Conservation (phyloP, 2,797 vertebrate genomes). For the Helostoma temminkii region DNA sequence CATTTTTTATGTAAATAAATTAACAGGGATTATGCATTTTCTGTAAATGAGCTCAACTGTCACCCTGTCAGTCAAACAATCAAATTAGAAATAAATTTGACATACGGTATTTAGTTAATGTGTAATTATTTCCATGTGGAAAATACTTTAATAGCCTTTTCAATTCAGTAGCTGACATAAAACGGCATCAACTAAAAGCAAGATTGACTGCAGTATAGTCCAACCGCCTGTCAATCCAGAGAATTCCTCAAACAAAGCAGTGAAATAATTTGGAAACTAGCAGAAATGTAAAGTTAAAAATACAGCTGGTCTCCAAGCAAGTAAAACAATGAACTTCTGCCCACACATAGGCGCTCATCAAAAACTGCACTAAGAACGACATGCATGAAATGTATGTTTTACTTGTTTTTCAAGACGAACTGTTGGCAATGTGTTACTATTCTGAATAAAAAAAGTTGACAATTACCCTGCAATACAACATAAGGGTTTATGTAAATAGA, state of each 20-base stretch:
- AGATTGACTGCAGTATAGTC: neutral
- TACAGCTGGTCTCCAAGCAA: neutral
- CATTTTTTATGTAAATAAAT: conserved; percentile 28
- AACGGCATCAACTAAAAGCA: neutral
- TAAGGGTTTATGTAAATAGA: neutral
- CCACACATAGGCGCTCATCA: too few species aligned
- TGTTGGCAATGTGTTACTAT: neutral
- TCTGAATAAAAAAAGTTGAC: neutral
- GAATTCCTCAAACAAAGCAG: neutral
- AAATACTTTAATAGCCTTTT: neutral
- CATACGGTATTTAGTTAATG: neutral
- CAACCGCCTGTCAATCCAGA: neutral
- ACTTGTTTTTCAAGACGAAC: too few species aligned
- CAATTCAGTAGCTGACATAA: neutral
- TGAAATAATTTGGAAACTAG: neutral
- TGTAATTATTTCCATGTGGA: neutral
- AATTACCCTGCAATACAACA: neutral
- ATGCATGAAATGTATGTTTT: too few species aligned
- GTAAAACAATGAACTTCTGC: too few species aligned
- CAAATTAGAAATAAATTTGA: neutral
- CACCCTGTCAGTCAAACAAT: conserved; percentile 2
- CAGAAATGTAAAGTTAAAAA: conserved; percentile 7
- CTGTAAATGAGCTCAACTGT: conserved; percentile 5
- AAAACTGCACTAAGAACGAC: too few species aligned
- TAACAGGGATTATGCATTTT: neutral